Percentiles rank a stretch among this genome's conserved stretches.
Evolutionary conservation across 2,797 vertebrate species (phyloP).

Genomic region (Aulostomus chinensis): DNA sequence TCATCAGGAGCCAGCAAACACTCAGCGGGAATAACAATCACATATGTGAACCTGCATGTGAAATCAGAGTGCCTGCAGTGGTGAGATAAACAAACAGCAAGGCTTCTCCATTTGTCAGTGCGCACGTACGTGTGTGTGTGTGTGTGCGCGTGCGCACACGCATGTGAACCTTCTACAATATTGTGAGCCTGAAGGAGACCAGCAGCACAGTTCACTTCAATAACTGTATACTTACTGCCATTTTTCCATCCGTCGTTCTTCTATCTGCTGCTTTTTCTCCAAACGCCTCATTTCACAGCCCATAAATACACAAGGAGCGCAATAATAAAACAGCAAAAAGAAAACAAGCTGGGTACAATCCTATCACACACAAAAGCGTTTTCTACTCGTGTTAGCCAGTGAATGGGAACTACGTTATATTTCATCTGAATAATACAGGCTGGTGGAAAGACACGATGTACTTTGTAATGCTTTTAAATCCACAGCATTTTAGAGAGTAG

Average conservation of each 20-base stretch:
- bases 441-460: too few relatives aligned
- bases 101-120: slow-evolving; percentile 29
- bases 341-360: neutral
- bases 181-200: slow-evolving; percentile 35
- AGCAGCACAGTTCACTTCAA: slow-evolving; percentile 41
- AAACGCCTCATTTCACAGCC: slow-evolving; percentile 42
- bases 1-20: slow-evolving; percentile 35
- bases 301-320: slow-evolving; percentile 33
- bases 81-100: slow-evolving; percentile 59
- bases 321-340: slow-evolving; percentile 7
- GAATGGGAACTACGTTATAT: too few relatives aligned
- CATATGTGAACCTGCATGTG: slow-evolving; percentile 49
- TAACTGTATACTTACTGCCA: slow-evolving; percentile 35
- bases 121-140: slow-evolving; percentile 12
- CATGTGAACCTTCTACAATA: slow-evolving; percentile 20
- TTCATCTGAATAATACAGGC: too few relatives aligned
- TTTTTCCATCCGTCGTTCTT: slow-evolving; percentile 17
- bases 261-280: slow-evolving; percentile 26
- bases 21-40: slow-evolving; percentile 31
- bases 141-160: neutral
- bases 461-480: too few relatives aligned
- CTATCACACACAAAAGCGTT: too few relatives aligned
- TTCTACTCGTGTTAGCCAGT: too few relatives aligned
- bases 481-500: too few relatives aligned
- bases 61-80: slow-evolving; percentile 57